These are phyloP conservation scores for Prorops nasuta DNA, from an alignment of 1,140 invertebrate genomes.

Conservation along the genomic window DNA sequence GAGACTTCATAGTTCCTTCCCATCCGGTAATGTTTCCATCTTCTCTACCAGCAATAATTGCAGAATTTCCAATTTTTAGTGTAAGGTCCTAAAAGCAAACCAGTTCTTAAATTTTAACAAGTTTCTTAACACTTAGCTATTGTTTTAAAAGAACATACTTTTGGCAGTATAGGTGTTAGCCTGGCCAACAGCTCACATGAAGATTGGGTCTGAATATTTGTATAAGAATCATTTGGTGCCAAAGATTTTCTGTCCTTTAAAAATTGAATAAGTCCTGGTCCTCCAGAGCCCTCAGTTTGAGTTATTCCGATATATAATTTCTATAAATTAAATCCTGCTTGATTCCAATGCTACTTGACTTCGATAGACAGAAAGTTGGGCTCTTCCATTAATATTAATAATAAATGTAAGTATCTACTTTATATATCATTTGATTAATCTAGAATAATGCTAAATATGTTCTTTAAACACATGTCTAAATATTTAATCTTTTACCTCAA, in stretches of 20 bases:
- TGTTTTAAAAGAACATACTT: slow-evolving; percentile 54
- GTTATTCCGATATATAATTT: slow-evolving; percentile 72
- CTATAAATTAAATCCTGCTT: slow-evolving; percentile 55
- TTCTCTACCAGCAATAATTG: slow-evolving; percentile 65
- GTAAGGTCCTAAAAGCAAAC: slow-evolving; percentile 61
- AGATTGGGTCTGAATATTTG: slow-evolving; percentile 27
- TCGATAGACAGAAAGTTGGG: slow-evolving; percentile 29
- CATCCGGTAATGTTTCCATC: slow-evolving; percentile 57
- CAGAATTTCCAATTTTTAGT: slow-evolving; percentile 69
- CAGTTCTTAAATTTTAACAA: too few species aligned
- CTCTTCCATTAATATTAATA: slow-evolving; percentile 12
- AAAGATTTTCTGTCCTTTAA: slow-evolving; percentile 48
- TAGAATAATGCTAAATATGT: neutral
- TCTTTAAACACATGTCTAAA: neutral
- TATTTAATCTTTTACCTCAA: slow-evolving; percentile 64
- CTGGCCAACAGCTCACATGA: slow-evolving; percentile 39
- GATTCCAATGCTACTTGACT: slow-evolving; percentile 23
- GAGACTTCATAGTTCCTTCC: slow-evolving; percentile 49
- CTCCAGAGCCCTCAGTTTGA: slow-evolving; percentile 62
- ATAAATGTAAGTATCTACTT: slow-evolving; percentile 21
- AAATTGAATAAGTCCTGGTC: slow-evolving; percentile 48
- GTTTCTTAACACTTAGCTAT: slow-evolving; percentile 1
- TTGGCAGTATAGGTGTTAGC: slow-evolving; percentile 70
- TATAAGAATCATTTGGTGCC: slow-evolving; percentile 28
- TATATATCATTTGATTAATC: slow-evolving; percentile 9